These are phyloP conservation scores for Gymnobelideus leadbeateri DNA, from an alignment of 2,113 vertebrate genomes.

Conservation along the genomic window DNA sequence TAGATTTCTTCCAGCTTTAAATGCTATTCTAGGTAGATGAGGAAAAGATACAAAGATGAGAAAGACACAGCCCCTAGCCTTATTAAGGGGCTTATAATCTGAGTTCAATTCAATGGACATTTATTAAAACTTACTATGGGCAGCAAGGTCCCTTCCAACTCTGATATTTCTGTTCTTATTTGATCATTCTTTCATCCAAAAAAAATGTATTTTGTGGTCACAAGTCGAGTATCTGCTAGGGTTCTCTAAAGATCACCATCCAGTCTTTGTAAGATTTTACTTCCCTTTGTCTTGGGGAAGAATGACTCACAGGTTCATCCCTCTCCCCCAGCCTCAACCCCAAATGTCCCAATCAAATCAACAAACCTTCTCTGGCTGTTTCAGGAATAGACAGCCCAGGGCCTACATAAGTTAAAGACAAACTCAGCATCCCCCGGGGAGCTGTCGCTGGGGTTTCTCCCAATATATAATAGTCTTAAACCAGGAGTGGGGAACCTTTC, in stretches of 20 bases:
- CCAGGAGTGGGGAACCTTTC: background rate
- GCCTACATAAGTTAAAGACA: background rate
- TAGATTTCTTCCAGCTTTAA: background rate
- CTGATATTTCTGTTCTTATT: background rate
- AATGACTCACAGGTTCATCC: background rate
- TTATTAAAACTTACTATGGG: background rate
- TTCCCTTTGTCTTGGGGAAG: background rate
- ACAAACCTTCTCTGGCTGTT: background rate
- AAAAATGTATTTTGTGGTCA: background rate
- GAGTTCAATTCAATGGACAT: background rate
- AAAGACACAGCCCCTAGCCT: background rate
- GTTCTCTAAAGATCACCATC: background rate
- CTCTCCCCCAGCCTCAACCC: background rate
- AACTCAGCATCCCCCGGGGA: background rate
- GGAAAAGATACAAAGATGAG: background rate
- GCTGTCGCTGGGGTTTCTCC: background rate
- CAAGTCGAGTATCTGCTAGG: background rate
- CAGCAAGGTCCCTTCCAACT: background rate
- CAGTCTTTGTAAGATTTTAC: background rate
- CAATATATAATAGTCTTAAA: background rate
- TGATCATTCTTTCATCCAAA: background rate
- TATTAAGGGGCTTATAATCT: background rate
- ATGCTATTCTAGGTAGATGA: background rate
- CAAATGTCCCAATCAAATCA: background rate
- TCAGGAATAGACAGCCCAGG: background rate